These are phyloP conservation scores for Spinibarbus caldwelli DNA, from an alignment of 2,797 vertebrate genomes.

Conservation along the genomic window DNA sequence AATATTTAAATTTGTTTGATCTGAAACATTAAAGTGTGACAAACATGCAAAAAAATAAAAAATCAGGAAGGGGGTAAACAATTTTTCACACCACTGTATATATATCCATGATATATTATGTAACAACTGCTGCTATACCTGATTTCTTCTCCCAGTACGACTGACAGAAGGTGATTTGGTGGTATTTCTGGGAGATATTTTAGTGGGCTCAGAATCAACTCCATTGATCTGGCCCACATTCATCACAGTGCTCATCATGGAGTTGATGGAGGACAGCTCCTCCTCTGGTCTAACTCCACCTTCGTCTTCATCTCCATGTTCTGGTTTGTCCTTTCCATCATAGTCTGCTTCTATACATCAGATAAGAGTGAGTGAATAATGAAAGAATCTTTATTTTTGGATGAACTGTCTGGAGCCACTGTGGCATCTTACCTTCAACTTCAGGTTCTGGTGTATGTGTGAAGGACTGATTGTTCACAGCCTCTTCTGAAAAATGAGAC, in stretches of 20 bases:
- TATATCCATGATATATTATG: neutral
- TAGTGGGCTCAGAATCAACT: constrained; percentile 44
- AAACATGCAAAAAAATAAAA: too few species aligned
- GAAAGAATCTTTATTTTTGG: neutral
- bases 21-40: too few species aligned
- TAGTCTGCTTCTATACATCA: constrained; percentile 30
- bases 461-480: constrained; percentile 4
- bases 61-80: too few species aligned
- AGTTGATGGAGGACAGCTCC: constrained; percentile 86
- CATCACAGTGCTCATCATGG: constrained; percentile 92
- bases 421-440: constrained; percentile 44
- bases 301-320: constrained; percentile 41
- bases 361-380: neutral
- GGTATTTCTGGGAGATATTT: constrained; percentile 60
- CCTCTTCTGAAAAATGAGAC: constrained; percentile 40
- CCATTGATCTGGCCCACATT: constrained; percentile 80
- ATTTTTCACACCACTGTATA: too few species aligned
- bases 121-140: constrained; percentile 69
- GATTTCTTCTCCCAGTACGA: constrained; percentile 79
- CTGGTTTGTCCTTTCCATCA: constrained; percentile 28
- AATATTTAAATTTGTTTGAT: too few species aligned
- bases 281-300: constrained; percentile 38
- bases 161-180: constrained; percentile 73
- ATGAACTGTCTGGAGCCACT: neutral
- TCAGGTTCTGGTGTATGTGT: neutral